These are phyloP conservation scores for Zosterops japonicus DNA, from an alignment of 2,113 vertebrate genomes.

Conservation along the genomic window DNA sequence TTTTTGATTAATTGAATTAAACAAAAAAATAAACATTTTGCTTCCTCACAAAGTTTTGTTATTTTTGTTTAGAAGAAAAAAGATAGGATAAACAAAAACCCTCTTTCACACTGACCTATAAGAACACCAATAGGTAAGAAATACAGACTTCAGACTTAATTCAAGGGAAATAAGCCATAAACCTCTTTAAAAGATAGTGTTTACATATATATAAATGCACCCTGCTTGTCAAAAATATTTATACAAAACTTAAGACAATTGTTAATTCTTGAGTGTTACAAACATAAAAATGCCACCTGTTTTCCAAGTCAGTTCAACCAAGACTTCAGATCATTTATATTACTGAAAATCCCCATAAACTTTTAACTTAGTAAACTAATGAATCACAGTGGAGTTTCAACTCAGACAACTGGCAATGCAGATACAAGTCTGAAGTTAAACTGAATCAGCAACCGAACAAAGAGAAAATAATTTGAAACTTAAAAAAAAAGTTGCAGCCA, in stretches of 20 bases:
- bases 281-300: slow-evolving; percentile 68
- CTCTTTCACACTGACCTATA: neutral
- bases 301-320: slow-evolving; percentile 69
- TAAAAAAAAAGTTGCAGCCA: slow-evolving; percentile 7
- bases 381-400: slow-evolving; percentile 77
- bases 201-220: slow-evolving; percentile 52
- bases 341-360: slow-evolving; percentile 66
- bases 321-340: slow-evolving; percentile 28
- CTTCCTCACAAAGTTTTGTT: neutral
- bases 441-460: slow-evolving; percentile 45
- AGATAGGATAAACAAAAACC: neutral
- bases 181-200: slow-evolving; percentile 32
- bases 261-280: slow-evolving; percentile 56
- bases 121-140: neutral
- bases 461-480: slow-evolving; percentile 45
- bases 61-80: slow-evolving; percentile 2
- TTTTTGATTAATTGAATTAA: slow-evolving; percentile 15
- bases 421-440: slow-evolving; percentile 49
- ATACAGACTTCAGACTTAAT: slow-evolving; percentile 22
- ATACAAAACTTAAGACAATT: slow-evolving; percentile 67
- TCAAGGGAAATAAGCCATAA: slow-evolving; percentile 19
- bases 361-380: slow-evolving; percentile 71
- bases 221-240: slow-evolving; percentile 59
- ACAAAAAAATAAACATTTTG: neutral
- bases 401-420: slow-evolving; percentile 61